A percentile compares a stretch with the other conserved stretches of the same genome.
phyloP scores from a whole-genome alignment of 64 coral and sea anemone genomes.

The Montipora capricornis region DNA sequence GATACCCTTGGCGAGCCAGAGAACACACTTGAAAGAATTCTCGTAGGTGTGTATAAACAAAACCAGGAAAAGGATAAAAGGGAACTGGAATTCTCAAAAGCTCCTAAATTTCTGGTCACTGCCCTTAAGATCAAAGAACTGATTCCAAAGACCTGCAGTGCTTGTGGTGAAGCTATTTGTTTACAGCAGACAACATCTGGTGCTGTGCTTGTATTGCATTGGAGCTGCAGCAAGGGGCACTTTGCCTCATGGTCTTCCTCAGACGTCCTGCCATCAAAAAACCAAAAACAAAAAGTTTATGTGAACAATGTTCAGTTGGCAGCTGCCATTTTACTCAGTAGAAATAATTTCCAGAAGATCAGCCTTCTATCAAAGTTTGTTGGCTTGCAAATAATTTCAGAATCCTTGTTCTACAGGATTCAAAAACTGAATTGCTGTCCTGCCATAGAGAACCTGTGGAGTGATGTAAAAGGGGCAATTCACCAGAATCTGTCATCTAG shows the following conservation, averaged over 20 bases:
- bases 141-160: not conserved
- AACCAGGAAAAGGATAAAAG: not conserved
- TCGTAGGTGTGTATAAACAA: too few species aligned
- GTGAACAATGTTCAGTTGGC: slow-evolving; percentile 16
- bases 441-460: not conserved
- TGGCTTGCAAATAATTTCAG: slow-evolving; percentile 8
- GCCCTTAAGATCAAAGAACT: not conserved
- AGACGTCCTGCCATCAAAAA: not conserved
- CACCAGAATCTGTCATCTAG: not conserved
- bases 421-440: slow-evolving; percentile 12
- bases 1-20: too few species aligned
- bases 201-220: not conserved
- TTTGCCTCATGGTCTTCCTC: not conserved
- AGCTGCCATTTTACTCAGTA: slow-evolving; percentile 12
- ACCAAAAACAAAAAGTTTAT: slow-evolving; percentile 4
- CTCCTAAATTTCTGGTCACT: slow-evolving; percentile 8
- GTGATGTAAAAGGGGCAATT: not conserved
- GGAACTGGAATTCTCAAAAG: not conserved
- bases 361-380: slow-evolving; percentile 16
- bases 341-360: slow-evolving; percentile 2
- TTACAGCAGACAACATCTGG: not conserved
- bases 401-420: slow-evolving; percentile 9
- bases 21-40: too few species aligned
- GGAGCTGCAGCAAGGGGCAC: slow-evolving; percentile 1
- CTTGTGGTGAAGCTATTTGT: not conserved